Evolutionary conservation across 2,888 invertebrate species (phyloP).

Genomic region (Scaeva pyrastri): DNA sequence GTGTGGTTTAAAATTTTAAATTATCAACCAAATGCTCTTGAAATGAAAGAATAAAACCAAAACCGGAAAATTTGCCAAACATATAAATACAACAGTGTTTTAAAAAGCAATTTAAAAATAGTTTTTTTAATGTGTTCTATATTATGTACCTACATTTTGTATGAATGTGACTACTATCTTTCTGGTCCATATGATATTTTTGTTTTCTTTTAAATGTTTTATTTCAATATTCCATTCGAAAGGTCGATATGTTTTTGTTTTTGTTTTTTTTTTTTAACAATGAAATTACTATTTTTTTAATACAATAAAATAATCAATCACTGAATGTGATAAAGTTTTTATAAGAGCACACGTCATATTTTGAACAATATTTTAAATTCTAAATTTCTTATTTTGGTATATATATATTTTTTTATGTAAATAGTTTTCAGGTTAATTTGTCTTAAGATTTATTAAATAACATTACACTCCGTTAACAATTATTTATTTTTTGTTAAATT

Average conservation of each 20-base stretch:
- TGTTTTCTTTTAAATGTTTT: not conserved
- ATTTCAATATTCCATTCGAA: constrained; percentile 33
- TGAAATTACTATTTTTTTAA: constrained; percentile 26
- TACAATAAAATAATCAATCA: constrained; percentile 18
- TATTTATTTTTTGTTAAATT: not conserved
- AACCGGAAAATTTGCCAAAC: not conserved
- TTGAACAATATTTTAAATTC: constrained; percentile 35
- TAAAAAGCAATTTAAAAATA: not conserved
- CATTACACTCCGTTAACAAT: constrained; percentile 19
- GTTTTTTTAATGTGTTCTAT: no score
- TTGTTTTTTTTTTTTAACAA: constrained; percentile 32
- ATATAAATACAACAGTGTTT: not conserved
- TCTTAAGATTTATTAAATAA: not conserved
- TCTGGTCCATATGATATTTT: constrained; percentile 55
- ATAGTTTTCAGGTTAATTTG: constrained; percentile 36
- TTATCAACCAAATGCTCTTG: not conserved
- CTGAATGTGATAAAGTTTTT: constrained; percentile 23
- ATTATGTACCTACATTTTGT: no score
- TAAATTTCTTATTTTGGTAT: constrained; percentile 1
- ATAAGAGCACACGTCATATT: constrained; percentile 19
- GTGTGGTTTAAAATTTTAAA: not conserved
- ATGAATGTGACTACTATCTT: constrained; percentile 32
- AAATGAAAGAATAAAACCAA: not conserved
- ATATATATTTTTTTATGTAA: constrained; percentile 19
- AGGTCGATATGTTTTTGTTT: constrained; percentile 61